phyloP scores from a whole-genome alignment of 2,113 vertebrate species.

The Camelus bactrianus region DNA sequence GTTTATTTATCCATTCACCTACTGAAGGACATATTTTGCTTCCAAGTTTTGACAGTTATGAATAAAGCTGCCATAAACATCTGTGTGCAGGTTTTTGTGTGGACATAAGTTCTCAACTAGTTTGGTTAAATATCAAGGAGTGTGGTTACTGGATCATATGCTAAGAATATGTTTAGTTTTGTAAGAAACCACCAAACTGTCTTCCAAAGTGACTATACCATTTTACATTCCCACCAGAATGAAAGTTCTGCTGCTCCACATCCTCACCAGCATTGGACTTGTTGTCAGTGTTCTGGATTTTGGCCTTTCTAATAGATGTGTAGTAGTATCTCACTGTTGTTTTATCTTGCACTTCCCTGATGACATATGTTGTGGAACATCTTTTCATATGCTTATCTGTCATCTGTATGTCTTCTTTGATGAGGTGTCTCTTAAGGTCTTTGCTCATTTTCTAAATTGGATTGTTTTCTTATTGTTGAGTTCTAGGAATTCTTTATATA shows the following conservation, averaged over 20 bases:
- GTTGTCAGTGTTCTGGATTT: not conserved
- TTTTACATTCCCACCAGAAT: not conserved
- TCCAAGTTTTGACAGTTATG: not conserved
- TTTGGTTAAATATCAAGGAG: not conserved
- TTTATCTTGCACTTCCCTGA: not conserved
- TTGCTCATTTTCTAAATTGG: not conserved
- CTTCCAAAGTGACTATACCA: not conserved
- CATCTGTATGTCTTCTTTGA: not conserved
- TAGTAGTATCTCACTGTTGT: not conserved
- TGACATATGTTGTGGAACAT: not conserved
- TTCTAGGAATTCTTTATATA: not conserved
- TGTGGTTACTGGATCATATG: not conserved
- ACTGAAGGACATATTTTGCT: not conserved
- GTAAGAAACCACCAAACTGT: not conserved
- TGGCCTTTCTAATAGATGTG: not conserved
- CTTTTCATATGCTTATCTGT: not conserved
- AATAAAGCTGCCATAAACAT: not conserved
- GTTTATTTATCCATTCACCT: conserved; percentile 15
- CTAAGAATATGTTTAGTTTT: not conserved
- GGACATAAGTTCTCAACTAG: not conserved
- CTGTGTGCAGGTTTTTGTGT: not conserved
- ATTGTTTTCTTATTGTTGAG: not conserved
- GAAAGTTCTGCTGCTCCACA: not conserved
- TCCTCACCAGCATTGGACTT: not conserved
- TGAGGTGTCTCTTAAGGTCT: not conserved